Base-by-base conservation (phyloP, 2,888 invertebrate genomes). In the Nowickia ferox region DNA sequence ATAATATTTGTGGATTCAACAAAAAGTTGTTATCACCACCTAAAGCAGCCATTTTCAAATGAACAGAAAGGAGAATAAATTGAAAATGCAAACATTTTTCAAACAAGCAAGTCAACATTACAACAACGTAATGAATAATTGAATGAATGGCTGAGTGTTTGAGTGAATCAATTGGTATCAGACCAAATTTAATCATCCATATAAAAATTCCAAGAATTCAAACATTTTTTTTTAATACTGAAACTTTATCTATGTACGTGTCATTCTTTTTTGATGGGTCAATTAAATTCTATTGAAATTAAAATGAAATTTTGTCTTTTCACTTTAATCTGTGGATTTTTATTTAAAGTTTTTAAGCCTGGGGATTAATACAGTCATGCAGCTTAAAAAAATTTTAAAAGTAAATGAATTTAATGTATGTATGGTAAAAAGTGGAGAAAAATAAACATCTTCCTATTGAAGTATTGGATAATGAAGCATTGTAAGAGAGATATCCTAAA, bases 261-360 rank as follows among this genome's bases (percentile, higher is more conserved):
- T 88, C 90, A 89, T 89, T 89, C 87, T 88, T 87, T 89, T 88
- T 87, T 89, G 89, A 90, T 89, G 90, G 90, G 89, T 91, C 91
- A 91, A 91, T 91, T 91, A 89, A 91, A 90, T 89, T 88, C 87
- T 87, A 88, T 88, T 88, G 88, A 88, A 89, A 90, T 90, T 89
- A 89, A 89, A 89, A 89, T 91, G 88, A 89, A 91, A 91, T 90
- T 90, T 90, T 85, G 80, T 87, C 59, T 87, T 88, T 88, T 86
- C 87, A 85, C 84, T 86, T 88, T 88, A 87, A 87, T 71, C 83
- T 84, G 84, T 84, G 84, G 77, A 59, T 17, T 42, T 68, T 68
- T 78, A 72, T 63, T 46, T 57, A 11, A 38, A 44, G 19, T 48
- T 66, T 69, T 77, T 48, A 10, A 44, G n/a, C 44, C n/a, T 30